Conservation (phyloP, 2,113 vertebrate species). For the Stercorarius parasiticus region DNA sequence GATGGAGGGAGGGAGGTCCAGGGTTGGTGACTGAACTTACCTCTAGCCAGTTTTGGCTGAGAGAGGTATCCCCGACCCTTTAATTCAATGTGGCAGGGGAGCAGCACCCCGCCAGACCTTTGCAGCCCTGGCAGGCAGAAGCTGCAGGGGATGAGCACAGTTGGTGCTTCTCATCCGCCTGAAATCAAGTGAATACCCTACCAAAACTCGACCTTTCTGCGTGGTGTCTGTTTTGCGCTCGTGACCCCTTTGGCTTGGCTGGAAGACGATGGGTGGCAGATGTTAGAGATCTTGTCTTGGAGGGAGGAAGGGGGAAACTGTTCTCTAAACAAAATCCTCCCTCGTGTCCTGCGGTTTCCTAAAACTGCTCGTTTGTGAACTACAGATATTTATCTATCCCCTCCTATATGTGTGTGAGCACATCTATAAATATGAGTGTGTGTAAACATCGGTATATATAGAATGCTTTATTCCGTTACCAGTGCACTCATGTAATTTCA, state of each 20-base stretch:
- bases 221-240: neutral
- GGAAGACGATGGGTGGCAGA: neutral
- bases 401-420: neutral
- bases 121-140: neutral
- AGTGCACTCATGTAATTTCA: neutral
- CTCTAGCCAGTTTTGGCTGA: neutral
- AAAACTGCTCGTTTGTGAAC: neutral
- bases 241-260: neutral
- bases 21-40: neutral
- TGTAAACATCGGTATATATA: neutral
- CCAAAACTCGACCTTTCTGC: neutral
- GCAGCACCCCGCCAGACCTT: neutral
- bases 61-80: neutral
- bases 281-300: neutral
- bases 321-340: conserved; percentile 26
- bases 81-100: neutral
- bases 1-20: neutral
- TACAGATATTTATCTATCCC: neutral
- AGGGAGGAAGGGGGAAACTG: neutral
- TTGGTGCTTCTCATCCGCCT: rapidly evolving
- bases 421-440: neutral
- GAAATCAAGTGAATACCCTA: neutral
- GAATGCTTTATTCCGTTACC: neutral
- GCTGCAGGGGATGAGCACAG: neutral
- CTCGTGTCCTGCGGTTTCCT: neutral